Conservation (phyloP, 2,797 vertebrate genomes). For the Neostethus bicornis region DNA sequence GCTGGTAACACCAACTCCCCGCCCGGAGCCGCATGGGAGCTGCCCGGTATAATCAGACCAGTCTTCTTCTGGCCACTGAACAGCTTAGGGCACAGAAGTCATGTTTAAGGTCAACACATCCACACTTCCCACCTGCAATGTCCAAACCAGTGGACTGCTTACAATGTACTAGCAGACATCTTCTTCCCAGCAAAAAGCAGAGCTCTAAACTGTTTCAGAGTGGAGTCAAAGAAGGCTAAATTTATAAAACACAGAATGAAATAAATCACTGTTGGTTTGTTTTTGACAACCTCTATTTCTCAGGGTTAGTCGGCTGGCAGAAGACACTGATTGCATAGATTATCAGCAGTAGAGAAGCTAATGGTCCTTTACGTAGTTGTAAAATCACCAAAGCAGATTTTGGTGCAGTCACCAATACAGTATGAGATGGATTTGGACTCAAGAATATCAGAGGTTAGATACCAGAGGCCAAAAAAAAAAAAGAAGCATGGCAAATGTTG, state of each 20-base stretch:
- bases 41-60: conserved; percentile 22
- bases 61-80: conserved; percentile 2
- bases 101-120: conserved; percentile 26
- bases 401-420: conserved; percentile 15
- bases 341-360: conserved; percentile 29
- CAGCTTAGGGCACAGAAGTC: conserved; percentile 8
- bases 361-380: conserved; percentile 28
- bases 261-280: conserved; percentile 23
- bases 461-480: not conserved
- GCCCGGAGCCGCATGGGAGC: conserved; percentile 24
- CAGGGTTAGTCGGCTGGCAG: conserved; percentile 10
- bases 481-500: not conserved
- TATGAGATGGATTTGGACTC: not conserved
- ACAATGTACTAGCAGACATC: not conserved
- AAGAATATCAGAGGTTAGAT: not conserved
- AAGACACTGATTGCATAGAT: conserved; percentile 36
- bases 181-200: not conserved
- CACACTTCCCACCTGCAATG: conserved; percentile 1
- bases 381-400: not conserved
- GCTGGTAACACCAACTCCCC: conserved; percentile 3
- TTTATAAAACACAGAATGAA: not conserved
- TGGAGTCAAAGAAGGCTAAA: not conserved
- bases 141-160: conserved; percentile 5
- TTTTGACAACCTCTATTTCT: conserved; percentile 34
- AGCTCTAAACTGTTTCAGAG: not conserved